Base-by-base conservation (phyloP, 2,113 vertebrate genomes). In the Tor tambroides region DNA sequence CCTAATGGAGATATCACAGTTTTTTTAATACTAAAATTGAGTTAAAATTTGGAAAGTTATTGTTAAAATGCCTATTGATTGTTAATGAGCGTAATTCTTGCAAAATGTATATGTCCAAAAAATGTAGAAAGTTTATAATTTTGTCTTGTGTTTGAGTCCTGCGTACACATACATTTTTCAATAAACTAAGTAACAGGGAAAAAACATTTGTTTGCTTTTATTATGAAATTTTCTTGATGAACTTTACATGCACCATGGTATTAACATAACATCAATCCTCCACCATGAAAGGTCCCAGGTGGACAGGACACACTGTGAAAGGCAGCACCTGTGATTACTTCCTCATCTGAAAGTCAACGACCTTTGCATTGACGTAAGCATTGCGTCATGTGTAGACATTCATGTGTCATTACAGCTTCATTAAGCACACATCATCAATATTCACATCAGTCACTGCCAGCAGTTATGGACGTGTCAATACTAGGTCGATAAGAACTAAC, bases 401-500 rank as follows among this genome's bases (percentile, higher is more conserved):
- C 80, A 35, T 46, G 19, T 46, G 32, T 15, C 14, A 76, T 71
- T 84, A 30, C 35, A 35, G 69, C 76, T 80, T 71, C 65, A 85
- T 71, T 78, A 88, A 28, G 38, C 41, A 15, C 28, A 26, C 26
- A n/a, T 67, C 43, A 54, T 79, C 75, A 67, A 69, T 86, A 54
- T 79, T 86, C 59, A 85, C 65, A 65, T 67, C 59, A n/a, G 63
- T 85, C 84, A 69, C 63, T 86, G 26, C 28, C 80, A 43, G 5
- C 79, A 61, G 56, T 63, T 81, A 38, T 63, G 79, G 14, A 83
- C 8, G 21, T 83, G 63, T 71, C 61, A 41, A 83, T 83, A 51
- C 61, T 49, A n/a, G 81, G 81, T 51, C 38, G 11, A 67, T 67
- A 12, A 35, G 26, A 80, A 30, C 21, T n/a, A 38, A 28, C 17